Base-by-base conservation (phyloP, 2,113 vertebrate genomes). In the Phrynocephalus versicolor region DNA sequence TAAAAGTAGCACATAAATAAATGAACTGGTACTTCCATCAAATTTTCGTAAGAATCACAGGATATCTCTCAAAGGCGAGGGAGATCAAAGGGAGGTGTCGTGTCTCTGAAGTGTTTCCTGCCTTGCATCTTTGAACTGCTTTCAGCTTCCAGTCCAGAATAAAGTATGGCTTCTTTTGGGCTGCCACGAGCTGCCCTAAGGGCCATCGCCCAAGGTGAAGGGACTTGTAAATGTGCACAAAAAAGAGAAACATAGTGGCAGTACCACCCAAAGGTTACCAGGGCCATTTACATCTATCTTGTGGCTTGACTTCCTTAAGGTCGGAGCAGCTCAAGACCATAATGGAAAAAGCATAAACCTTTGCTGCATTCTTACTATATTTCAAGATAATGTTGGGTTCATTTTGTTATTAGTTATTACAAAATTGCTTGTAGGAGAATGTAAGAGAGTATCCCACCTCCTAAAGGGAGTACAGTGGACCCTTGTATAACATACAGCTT, bases 1-100 rank as follows among this genome's bases (percentile, higher is more conserved):
- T 33, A 1, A 85, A 87, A 79, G 1, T 88, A 67, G 62, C 35
- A 69, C 15, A 85, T 27, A 88, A 88, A 88, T 88, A 84, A 88
- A 88, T 90, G 77, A 87, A 80, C 3, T 57, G 69, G 23, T 1
- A 62, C 80, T 2, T 84, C 69, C 6, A 2, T 27, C 88, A 88
- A 78, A 19, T 85, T 8, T 84, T 87, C 70, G 84, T 81, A 81
- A 65, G 78, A 86, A 81, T 86, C 84, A 12, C 0, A 21, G 5
- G 76, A 84, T 6, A 37, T n/a, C 65, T 84, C 58, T 80, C 60
- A 82, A 86, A 51, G 72, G 86, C 41, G 4, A 83, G 13, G 83
- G 58, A 2, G 89, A 85, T 10, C 62, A 23, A 88, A n/a, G 0
- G 0, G 21, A 83, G 78, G 41, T 57, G 64, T 79, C 88, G 45